phyloP scores from a whole-genome alignment of 2,888 invertebrate genomes.

The Cheilosia impressa region DNA sequence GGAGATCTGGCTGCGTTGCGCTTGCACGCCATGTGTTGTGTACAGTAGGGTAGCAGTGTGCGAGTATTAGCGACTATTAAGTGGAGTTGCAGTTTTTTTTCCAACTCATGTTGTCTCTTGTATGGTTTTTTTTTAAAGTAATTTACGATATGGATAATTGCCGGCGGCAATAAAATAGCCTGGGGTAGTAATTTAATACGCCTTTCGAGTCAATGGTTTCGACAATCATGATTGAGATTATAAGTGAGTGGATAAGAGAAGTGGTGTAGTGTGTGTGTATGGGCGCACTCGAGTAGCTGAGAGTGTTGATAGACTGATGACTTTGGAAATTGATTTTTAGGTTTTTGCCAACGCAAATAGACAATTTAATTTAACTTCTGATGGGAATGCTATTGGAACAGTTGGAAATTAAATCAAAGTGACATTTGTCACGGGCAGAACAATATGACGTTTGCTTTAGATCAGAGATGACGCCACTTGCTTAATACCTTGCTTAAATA shows the following conservation, averaged over 20 bases:
- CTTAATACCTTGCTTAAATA: too few species aligned
- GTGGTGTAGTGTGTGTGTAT: background rate
- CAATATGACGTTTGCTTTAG: too few species aligned
- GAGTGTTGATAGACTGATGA: conserved; percentile 35
- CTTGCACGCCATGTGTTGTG: conserved; percentile 21
- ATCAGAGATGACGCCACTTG: too few species aligned
- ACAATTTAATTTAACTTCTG: background rate
- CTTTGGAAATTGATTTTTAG: conserved; percentile 11
- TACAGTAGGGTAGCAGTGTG: conserved; percentile 9
- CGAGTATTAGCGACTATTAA: conserved; percentile 45
- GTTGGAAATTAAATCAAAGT: background rate
- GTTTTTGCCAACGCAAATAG: background rate
- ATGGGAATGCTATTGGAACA: background rate
- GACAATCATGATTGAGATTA: conserved; percentile 58
- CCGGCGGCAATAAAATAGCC: conserved; percentile 47
- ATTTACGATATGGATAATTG: conserved; percentile 66
- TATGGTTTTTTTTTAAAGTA: conserved; percentile 38
- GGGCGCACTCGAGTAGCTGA: background rate
- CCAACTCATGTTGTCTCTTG: conserved; percentile 2
- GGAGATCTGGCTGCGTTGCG: conserved; percentile 1
- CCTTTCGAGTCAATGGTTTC: conserved; percentile 61
- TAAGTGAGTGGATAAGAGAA: conserved; percentile 37
- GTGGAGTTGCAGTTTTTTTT: conserved; percentile 22
- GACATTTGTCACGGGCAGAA: background rate
- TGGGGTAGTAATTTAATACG: conserved; percentile 45